Evolutionary conservation across 2,888 invertebrate genomes (phyloP).

Genomic region (Lottia gigantea): DNA sequence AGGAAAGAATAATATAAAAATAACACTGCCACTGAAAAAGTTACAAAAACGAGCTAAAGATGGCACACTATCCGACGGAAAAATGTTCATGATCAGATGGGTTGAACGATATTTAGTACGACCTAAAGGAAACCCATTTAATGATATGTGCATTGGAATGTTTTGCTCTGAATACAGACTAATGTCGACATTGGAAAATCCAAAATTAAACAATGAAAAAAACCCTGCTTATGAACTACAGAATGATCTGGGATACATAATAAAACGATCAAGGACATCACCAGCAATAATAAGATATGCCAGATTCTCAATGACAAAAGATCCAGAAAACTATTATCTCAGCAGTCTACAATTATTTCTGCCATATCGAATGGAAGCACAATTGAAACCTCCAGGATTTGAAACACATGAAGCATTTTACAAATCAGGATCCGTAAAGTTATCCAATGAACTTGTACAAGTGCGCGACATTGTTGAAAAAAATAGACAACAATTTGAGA

Average conservation of each 20-base stretch:
- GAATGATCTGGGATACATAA: constrained; percentile 6
- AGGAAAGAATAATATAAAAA: constrained; percentile 18
- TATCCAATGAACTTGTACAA: neutral
- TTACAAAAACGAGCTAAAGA: neutral
- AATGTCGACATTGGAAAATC: neutral
- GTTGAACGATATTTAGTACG: constrained; percentile 12
- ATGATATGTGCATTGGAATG: constrained; percentile 6
- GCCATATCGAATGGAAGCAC: constrained; percentile 7
- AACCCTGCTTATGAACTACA: constrained; percentile 13
- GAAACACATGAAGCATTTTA: constrained; percentile 5
- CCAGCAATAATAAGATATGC: constrained; percentile 6
- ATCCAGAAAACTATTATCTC: constrained; percentile 13
- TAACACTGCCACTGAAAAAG: no score
- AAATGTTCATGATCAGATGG: constrained; percentile 12
- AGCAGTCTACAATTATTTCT: constrained; percentile 12
- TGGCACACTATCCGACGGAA: constrained; percentile 7
- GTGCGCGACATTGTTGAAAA: constrained; percentile 3
- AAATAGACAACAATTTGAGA: constrained; percentile 1
- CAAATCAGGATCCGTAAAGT: neutral
- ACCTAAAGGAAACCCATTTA: neutral
- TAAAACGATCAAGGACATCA: constrained; percentile 1
- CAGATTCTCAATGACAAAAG: neutral
- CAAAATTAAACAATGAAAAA: constrained; percentile 7
- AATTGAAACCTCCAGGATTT: constrained; percentile 6
- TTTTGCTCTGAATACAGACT: constrained; percentile 22